phyloP scores from a whole-genome alignment of 2,113 vertebrate species.

The Cromileptes altivelis region DNA sequence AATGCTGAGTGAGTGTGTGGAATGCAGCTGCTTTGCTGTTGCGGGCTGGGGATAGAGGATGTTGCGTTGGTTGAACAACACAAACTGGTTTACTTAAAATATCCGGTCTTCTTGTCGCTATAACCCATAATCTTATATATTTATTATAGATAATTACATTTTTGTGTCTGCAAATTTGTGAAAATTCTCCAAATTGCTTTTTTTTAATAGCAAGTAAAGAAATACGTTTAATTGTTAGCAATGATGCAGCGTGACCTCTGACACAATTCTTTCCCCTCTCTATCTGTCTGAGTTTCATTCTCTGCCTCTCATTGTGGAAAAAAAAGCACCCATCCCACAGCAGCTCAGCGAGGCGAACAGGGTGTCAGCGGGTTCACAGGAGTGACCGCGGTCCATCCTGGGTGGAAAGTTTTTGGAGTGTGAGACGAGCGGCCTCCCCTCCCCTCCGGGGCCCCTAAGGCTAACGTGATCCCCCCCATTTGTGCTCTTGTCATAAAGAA shows the following conservation, averaged over 20 bases:
- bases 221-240: neutral
- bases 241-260: conserved; percentile 39
- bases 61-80: too few species aligned
- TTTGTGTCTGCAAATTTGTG: neutral
- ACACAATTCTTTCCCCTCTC: conserved; percentile 29
- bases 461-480: conserved; percentile 80
- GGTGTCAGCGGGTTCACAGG: conserved; percentile 76
- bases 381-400: conserved; percentile 53
- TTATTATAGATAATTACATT: neutral
- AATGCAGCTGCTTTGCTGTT: too few species aligned
- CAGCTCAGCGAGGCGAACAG: conserved; percentile 23
- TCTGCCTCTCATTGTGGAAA: neutral
- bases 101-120: too few species aligned
- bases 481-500: conserved; percentile 81
- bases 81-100: too few species aligned
- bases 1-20: too few species aligned
- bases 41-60: too few species aligned
- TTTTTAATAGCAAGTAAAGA: neutral
- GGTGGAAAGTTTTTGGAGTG: conserved; percentile 81
- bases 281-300: conserved; percentile 5
- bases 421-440: conserved; percentile 52
- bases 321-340: conserved; percentile 24
- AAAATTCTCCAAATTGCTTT: neutral
- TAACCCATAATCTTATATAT: neutral
- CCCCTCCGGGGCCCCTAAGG: conserved; percentile 73